A percentile compares a stretch with the other conserved stretches of the same genome.
phyloP scores from a whole-genome alignment of 1,140 invertebrate species.

The Bilobella aurantiaca region DNA sequence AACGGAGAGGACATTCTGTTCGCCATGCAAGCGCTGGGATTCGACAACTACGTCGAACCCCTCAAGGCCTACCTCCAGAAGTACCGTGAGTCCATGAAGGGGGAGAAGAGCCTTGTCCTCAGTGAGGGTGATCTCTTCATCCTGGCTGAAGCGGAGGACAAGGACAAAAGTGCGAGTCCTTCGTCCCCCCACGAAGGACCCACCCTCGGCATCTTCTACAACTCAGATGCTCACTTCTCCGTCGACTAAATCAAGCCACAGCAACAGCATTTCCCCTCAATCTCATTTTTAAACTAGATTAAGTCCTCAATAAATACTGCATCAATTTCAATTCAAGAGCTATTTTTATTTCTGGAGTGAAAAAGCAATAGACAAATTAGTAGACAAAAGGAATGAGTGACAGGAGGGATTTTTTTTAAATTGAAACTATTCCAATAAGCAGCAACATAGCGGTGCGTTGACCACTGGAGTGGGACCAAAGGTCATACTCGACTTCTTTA shows the following conservation, averaged over 20 bases:
- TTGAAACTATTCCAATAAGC: neutral
- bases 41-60: conserved; percentile 97
- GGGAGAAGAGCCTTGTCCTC: conserved; percentile 22
- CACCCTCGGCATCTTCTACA: neutral
- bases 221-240: neutral
- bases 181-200: neutral
- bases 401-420: too few species aligned
- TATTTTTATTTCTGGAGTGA: too few species aligned
- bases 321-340: neutral
- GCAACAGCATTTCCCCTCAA: neutral
- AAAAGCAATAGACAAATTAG: too few species aligned
- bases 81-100: conserved; percentile 67
- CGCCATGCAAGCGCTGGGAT: conserved; percentile 92
- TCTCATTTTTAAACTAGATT: neutral
- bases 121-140: neutral
- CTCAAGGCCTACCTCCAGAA: conserved; percentile 93
- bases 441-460: neutral
- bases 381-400: too few species aligned
- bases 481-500: conserved; percentile 3
- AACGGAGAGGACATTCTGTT: conserved; percentile 97
- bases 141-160: neutral
- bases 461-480: neutral
- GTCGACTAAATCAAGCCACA: neutral
- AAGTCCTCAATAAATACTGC: neutral
- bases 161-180: neutral